Conservation (phyloP, 2,113 vertebrate species). For the Oreochromis tanganicae region DNA sequence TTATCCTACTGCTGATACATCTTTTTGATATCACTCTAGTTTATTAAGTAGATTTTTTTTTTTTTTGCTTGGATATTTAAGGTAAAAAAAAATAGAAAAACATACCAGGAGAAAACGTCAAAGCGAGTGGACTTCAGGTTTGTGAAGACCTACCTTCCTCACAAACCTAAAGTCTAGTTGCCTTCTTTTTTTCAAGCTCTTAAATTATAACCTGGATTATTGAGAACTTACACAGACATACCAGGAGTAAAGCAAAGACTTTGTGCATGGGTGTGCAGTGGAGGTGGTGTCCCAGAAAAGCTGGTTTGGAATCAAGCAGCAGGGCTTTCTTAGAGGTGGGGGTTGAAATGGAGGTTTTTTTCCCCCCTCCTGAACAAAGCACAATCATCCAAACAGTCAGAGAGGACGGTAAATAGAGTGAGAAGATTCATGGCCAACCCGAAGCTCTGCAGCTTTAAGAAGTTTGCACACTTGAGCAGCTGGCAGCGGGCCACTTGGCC, state of each 20-base stretch:
- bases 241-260: background rate
- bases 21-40: background rate
- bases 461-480: slow-evolving; percentile 69
- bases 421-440: slow-evolving; percentile 44
- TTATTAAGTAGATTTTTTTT: background rate
- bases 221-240: background rate
- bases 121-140: background rate
- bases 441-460: slow-evolving; percentile 69
- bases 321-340: background rate
- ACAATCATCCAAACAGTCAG: slow-evolving; percentile 27
- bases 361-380: slow-evolving; percentile 44
- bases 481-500: slow-evolving; percentile 70
- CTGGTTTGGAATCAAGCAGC: background rate
- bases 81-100: background rate
- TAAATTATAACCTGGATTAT: background rate
- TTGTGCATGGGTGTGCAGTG: background rate
- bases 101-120: background rate
- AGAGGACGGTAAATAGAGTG: slow-evolving; percentile 53
- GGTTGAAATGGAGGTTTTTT: background rate
- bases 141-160: background rate
- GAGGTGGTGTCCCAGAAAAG: background rate
- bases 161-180: background rate
- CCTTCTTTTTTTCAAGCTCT: background rate
- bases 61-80: background rate
- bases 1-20: slow-evolving; percentile 21